phyloP scores from a whole-genome alignment of 2,113 vertebrate genomes.

The Otus sunia region DNA sequence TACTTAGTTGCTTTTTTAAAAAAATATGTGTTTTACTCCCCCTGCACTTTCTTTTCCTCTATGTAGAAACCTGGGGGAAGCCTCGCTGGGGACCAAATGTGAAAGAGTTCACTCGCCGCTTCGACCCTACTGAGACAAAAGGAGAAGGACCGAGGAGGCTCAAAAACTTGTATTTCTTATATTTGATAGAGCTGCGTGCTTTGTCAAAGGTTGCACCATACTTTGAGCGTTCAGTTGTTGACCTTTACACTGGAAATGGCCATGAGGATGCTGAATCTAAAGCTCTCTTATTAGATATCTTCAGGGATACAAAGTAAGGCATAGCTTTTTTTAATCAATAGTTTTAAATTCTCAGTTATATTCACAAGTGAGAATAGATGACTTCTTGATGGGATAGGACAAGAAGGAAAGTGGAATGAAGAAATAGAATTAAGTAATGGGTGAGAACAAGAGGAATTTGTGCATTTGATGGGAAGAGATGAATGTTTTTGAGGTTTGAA shows the following conservation, averaged over 20 bases:
- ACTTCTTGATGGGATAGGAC: neutral
- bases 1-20: neutral
- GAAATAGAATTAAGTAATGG: neutral
- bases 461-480: neutral
- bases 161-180: constrained; percentile 96
- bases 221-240: constrained; percentile 88
- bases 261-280: constrained; percentile 88
- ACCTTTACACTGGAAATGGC: constrained; percentile 90
- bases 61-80: constrained; percentile 88
- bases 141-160: constrained; percentile 92
- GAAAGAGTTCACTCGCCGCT: constrained; percentile 88
- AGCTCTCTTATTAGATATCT: constrained; percentile 84
- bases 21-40: neutral
- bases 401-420: neutral
- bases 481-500: neutral
- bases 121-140: constrained; percentile 87
- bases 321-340: neutral
- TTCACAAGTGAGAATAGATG: neutral
- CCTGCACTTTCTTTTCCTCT: neutral
- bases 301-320: constrained; percentile 89
- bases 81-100: constrained; percentile 88
- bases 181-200: constrained; percentile 93
- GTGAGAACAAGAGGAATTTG: neutral
- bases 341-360: neutral
- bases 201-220: constrained; percentile 92